These are phyloP conservation scores for Sarcophaga caerulescens DNA, from an alignment of 2,888 invertebrate genomes.

Conservation along the genomic window DNA sequence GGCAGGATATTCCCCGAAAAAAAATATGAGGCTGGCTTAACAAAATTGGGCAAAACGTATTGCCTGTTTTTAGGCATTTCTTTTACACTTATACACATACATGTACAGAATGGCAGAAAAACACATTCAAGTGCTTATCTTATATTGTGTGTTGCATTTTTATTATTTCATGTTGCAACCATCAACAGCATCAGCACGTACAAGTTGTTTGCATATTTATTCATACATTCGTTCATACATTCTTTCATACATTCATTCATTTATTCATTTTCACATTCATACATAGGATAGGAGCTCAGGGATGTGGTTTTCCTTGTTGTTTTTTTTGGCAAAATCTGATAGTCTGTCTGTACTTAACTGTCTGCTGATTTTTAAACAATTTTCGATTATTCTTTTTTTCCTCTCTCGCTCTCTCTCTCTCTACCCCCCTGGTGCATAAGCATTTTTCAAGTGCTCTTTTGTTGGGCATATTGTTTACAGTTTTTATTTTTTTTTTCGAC, in stretches of 20 bases:
- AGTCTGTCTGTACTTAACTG: constrained; percentile 48
- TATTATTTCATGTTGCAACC: constrained; percentile 26
- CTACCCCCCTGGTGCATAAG: background rate
- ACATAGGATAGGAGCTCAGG: background rate
- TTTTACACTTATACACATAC: constrained; percentile 28
- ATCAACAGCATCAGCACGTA: constrained; percentile 52
- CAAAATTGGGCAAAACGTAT: constrained; percentile 46
- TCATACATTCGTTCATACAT: constrained; percentile 40
- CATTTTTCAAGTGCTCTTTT: constrained; percentile 50
- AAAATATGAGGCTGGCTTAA: background rate
- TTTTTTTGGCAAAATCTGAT: background rate
- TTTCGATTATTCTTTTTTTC: constrained; percentile 27
- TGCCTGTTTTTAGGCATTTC: constrained; percentile 63
- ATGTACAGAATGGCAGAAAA: background rate
- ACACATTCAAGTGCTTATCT: constrained; percentile 40
- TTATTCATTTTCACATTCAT: constrained; percentile 5
- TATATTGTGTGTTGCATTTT: constrained; percentile 25
- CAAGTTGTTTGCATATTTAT: constrained; percentile 54
- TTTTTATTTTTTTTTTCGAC: background rate
- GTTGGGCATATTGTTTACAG: background rate
- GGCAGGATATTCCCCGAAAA: background rate
- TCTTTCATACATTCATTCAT: constrained; percentile 15
- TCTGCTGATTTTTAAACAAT: constrained; percentile 48
- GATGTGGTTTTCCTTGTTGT: background rate
- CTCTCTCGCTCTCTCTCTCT: background rate